Evolutionary conservation across 2,888 invertebrate species (phyloP), one percentile per base, ranked within the genome.

Genomic region (Eupithecia subumbrata): DNA sequence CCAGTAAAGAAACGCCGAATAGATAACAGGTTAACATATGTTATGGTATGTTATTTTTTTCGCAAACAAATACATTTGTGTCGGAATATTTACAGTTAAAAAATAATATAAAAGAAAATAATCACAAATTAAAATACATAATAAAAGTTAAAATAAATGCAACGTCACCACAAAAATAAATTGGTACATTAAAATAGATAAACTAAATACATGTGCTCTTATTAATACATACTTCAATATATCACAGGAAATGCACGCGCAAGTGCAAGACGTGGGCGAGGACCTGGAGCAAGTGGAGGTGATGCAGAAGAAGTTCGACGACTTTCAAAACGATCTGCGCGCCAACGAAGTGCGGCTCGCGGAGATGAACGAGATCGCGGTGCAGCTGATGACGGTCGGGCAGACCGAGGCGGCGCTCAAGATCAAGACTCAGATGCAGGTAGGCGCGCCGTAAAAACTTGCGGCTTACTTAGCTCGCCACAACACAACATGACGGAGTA

Each of bases 291-390:
- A 99, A 89, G 99, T 99, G 66, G 99, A 99, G 95, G 99, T 99
- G 72, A 97, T 99, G 96, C 99, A 99, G 95, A 99, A 99, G 97
- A 99, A 99, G 95, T 99, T 99, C 94, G 99, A 99, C 91, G 99
- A 99, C 95, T 99, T 99, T 96, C 98, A 98, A 92, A 98, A 98
- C 83, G 99, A 99, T 88, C 94, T 99, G 85, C 98, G 98, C 88
- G 99, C 99, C 5, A 99, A 99, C 92, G 99, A 99, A 92, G 99
- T 99, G 68, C 97, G 99, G 73, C 96, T 99, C 83, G 99, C 99
- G 34, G 99, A 99, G 95, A 98, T 99, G 98, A 99, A 99, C 95
- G 99, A 99, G 95, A 99, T 99, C 88, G 99, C 99, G 45, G 98
- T 99, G 89, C 98, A 98, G 87, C 96, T 99, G 75, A 98, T 99